Percentiles rank a stretch among this genome's conserved stretches.
phyloP scores from a whole-genome alignment of 1,140 invertebrate species.

The Aphelinus atriplicis region DNA sequence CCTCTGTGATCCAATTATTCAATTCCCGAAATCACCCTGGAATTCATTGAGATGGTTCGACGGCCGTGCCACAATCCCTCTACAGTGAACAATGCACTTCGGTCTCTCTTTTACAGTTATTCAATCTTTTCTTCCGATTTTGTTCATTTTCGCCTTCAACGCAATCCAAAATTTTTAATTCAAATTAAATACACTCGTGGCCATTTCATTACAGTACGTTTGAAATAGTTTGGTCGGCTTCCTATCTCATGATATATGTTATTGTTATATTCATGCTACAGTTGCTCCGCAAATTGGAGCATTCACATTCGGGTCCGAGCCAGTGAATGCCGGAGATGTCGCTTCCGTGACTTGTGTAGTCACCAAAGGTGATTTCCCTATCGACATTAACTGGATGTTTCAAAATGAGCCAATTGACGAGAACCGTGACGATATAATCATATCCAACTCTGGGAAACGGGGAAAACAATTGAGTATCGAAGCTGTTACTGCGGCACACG shows the following conservation, averaged over 20 bases:
- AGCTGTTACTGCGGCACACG: slow-evolving; percentile 73
- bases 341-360: slow-evolving; percentile 72
- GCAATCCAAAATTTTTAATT: too few relatives aligned
- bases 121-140: too few relatives aligned
- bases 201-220: too few relatives aligned
- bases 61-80: too few relatives aligned
- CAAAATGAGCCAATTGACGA: slow-evolving; percentile 65
- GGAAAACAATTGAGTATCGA: slow-evolving; percentile 78
- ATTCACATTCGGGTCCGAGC: slow-evolving; percentile 75
- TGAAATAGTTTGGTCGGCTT: neutral
- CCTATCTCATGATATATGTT: slow-evolving; percentile 42
- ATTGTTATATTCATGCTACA: slow-evolving; percentile 50
- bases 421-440: slow-evolving; percentile 68
- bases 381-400: slow-evolving; percentile 72
- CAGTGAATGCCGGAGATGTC: slow-evolving; percentile 77
- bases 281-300: slow-evolving; percentile 75
- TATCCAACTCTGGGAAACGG: slow-evolving; percentile 74
- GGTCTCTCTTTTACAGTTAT: too few relatives aligned
- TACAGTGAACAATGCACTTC: too few relatives aligned
- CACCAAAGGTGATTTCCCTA: slow-evolving; percentile 73
- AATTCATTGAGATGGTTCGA: too few relatives aligned
- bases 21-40: too few relatives aligned
- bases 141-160: too few relatives aligned
- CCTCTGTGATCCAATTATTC: too few relatives aligned
- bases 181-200: too few relatives aligned